Conservation (phyloP, 2,797 vertebrate genomes). For the Eospalax fontanierii region DNA sequence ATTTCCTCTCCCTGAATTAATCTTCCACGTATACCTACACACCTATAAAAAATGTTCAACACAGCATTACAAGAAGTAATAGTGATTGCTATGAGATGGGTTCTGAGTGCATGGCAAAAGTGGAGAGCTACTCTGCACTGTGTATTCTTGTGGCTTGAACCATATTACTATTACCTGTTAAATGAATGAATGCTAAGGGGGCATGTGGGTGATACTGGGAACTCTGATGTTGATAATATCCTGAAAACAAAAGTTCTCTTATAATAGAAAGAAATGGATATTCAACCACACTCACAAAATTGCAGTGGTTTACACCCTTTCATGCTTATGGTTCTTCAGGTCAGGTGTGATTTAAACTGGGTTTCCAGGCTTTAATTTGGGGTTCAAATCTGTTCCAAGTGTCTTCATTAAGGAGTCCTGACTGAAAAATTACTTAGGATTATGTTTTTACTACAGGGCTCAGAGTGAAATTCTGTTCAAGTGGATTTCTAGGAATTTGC, state of each 20-base stretch:
- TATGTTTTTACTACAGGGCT: conserved; percentile 6
- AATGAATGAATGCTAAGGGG: neutral
- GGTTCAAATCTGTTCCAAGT: conserved; percentile 24
- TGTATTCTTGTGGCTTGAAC: conserved; percentile 34
- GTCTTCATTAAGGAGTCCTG: neutral
- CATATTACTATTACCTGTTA: conserved; percentile 1
- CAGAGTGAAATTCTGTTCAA: neutral
- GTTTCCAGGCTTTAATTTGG: conserved; percentile 14
- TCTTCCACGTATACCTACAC: neutral
- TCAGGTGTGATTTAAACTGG: neutral
- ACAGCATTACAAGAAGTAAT: neutral
- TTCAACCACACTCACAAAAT: neutral
- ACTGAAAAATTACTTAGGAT: conserved; percentile 7
- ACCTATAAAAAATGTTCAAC: conserved; percentile 43
- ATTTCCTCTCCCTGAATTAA: conserved; percentile 7
- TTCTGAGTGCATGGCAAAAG: conserved; percentile 32
- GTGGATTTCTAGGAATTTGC: conserved; percentile 29
- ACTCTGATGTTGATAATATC: conserved; percentile 8
- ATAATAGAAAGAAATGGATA: neutral
- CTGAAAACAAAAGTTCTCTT: conserved; percentile 29
- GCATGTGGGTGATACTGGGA: neutral
- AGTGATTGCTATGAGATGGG: neutral
- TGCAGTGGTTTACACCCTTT: neutral
- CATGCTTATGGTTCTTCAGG: conserved; percentile 21
- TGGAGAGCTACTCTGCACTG: neutral